Base-by-base conservation (phyloP, 2,888 invertebrate species). In the Ophion obscuratus region DNA sequence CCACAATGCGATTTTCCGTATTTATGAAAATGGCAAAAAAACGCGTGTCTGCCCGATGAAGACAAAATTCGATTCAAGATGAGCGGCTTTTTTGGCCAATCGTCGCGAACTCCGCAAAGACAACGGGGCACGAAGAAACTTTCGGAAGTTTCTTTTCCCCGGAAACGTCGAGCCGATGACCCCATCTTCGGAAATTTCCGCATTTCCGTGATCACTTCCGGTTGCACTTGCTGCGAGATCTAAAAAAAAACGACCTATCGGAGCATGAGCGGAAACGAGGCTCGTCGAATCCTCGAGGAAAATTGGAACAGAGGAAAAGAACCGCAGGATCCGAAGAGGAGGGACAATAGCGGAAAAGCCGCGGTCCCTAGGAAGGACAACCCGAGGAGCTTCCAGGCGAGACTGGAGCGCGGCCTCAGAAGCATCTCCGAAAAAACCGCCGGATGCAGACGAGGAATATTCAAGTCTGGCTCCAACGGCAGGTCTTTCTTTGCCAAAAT, bases 351-450 rank as follows among this genome's bases (percentile, higher is more conserved):
- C 20, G 79, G 59, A 40, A 83, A 83, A n/a, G 64, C 67, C n/a
- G 53, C 61, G 5, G 71, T 73, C 64, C 70, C 66, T 14, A 74
- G 66, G 14, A 87, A 84, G 17, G 87, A 87, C 5, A 89, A 78
- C 36, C 67, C 85, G 24, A 87, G 76, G 17, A 87, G 82, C 24
- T 88, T 90, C 40, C 90, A 90, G 5, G 88, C 89, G 11, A 88
- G 76, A 67, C 66, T 91, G 36, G 90, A 88, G 62, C 87, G 87
- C 6, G 87, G 88, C 0, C 71, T 91, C 62, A 88, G 70, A 27
- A 89, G 62, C 14, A 87, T 91, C 10, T 71, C 90, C 20, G 86
- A 82, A 27, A 89, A 68, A 44, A 88, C 86, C 2, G 84, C 24
- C 9, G 75, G 59, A 1, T 79, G 66, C 40, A 73, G 78, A 64